A percentile compares a stretch with the other conserved stretches of the same genome.
Conservation (phyloP, 2,888 invertebrate species). For the Abscondita cerata region DNA sequence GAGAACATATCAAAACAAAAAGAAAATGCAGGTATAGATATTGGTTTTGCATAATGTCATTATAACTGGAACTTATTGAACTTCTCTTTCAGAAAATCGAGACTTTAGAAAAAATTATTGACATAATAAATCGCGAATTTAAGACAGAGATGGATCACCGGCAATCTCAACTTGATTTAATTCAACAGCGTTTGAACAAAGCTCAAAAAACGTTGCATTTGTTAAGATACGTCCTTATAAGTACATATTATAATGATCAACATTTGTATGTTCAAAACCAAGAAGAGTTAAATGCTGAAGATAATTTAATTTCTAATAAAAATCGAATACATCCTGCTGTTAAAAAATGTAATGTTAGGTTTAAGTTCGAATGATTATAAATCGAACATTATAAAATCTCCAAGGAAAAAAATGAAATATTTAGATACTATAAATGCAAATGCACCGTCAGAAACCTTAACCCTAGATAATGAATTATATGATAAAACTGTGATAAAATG, state of each 20-base stretch:
- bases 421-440: neutral
- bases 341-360: slow-evolving; percentile 69
- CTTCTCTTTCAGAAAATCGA: slow-evolving; percentile 53
- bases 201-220: slow-evolving; percentile 66
- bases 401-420: slow-evolving; percentile 17
- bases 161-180: slow-evolving; percentile 73
- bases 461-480: slow-evolving; percentile 1
- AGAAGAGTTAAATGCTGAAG: slow-evolving; percentile 46
- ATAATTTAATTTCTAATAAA: slow-evolving; percentile 48
- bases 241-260: slow-evolving; percentile 67
- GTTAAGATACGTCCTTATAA: slow-evolving; percentile 65
- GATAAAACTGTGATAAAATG: slow-evolving; percentile 12
- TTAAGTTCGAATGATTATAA: slow-evolving; percentile 48
- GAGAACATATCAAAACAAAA: slow-evolving; percentile 46
- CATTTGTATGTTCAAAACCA: slow-evolving; percentile 58
- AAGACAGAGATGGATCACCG: slow-evolving; percentile 71
- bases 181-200: slow-evolving; percentile 70
- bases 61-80: slow-evolving; percentile 12
- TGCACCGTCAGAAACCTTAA: neutral
- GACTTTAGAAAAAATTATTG: slow-evolving; percentile 72
- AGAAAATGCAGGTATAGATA: slow-evolving; percentile 50
- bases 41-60: neutral
- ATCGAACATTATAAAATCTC: slow-evolving; percentile 17
- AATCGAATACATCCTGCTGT: slow-evolving; percentile 77
- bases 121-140: slow-evolving; percentile 76